phyloP scores from a whole-genome alignment of 2,113 vertebrate species.

The Callionymus lyra region DNA sequence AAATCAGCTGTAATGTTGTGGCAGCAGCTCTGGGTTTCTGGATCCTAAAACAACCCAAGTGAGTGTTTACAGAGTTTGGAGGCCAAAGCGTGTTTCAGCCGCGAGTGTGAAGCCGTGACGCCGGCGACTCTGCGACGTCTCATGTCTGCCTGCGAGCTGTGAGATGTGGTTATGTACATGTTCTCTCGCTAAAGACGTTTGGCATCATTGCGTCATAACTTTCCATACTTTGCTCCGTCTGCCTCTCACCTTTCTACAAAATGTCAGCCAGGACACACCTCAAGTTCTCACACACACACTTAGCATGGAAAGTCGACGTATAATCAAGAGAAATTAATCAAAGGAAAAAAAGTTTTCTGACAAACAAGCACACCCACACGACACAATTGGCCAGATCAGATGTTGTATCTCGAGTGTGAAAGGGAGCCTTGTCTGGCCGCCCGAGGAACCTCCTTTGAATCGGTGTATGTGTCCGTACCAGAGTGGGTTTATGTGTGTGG shows the following conservation, averaged over 20 bases:
- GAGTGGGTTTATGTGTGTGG: constrained; percentile 30
- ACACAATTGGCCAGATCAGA: constrained; percentile 27
- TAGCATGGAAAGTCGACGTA: constrained; percentile 16
- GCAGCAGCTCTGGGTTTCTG: constrained; percentile 40
- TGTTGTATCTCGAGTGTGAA: constrained; percentile 57
- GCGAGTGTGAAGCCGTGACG: constrained; percentile 27
- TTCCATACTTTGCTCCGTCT: constrained; percentile 36
- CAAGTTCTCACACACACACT: constrained; percentile 14
- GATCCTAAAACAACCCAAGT: not conserved
- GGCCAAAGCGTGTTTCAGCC: constrained; percentile 13
- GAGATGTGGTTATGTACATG: constrained; percentile 25
- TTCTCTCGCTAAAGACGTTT: constrained; percentile 33
- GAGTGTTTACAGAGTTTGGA: constrained; percentile 27
- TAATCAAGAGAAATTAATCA: constrained; percentile 24
- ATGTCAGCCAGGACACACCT: constrained; percentile 54
- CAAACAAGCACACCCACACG: constrained; percentile 10
- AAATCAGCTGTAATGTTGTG: constrained; percentile 40
- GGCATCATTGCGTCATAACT: constrained; percentile 55
- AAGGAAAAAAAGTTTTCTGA: constrained; percentile 25
- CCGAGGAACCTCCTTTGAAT: constrained; percentile 55
- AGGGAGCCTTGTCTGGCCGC: constrained; percentile 59
- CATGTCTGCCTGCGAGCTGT: constrained; percentile 6
- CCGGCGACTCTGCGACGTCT: constrained; percentile 15
- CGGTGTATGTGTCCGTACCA: constrained; percentile 31
- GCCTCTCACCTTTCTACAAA: constrained; percentile 53